A percentile compares a stretch with the other conserved stretches of the same genome.
phyloP scores from a whole-genome alignment of 2,113 vertebrate genomes.

The Glareola pratincola region DNA sequence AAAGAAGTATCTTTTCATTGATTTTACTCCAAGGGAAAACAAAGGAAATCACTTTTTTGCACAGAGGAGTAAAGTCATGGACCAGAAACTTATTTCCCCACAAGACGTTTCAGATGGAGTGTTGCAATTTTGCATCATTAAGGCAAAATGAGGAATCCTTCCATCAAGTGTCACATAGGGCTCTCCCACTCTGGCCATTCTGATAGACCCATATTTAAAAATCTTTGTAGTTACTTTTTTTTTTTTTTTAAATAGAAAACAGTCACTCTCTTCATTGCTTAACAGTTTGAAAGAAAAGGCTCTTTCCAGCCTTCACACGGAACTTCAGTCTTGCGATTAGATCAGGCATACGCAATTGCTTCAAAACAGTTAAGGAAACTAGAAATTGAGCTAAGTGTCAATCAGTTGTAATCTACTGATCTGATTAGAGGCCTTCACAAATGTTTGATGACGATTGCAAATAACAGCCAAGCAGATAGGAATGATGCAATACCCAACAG shows the following conservation, averaged over 20 bases:
- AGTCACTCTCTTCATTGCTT: conserved; percentile 54
- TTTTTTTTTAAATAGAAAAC: conserved; percentile 56
- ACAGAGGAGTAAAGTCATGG: conserved; percentile 60
- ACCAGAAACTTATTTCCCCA: conserved; percentile 54
- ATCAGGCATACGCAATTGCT: conserved; percentile 30
- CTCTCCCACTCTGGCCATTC: conserved; percentile 31
- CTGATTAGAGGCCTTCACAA: conserved; percentile 88
- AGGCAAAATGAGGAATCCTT: conserved; percentile 67
- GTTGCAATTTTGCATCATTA: conserved; percentile 70
- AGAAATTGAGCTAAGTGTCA: conserved; percentile 79
- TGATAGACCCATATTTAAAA: conserved; percentile 25
- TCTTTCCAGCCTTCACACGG: conserved; percentile 60
- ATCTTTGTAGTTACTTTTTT: neutral
- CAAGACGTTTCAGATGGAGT: conserved; percentile 60
- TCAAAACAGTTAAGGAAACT: conserved; percentile 20
- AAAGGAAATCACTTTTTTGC: conserved; percentile 43
- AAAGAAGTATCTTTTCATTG: conserved; percentile 56
- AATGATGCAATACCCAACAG: conserved; percentile 93
- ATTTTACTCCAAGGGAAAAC: conserved; percentile 62
- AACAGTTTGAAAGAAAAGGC: conserved; percentile 58
- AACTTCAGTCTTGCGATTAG: conserved; percentile 62
- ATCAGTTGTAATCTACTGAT: conserved; percentile 88
- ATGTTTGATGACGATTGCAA: conserved; percentile 88
- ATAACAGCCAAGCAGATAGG: conserved; percentile 91
- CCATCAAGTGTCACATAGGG: conserved; percentile 47